Conservation (phyloP, 1,140 invertebrate genomes). For the Cydia amplana region DNA sequence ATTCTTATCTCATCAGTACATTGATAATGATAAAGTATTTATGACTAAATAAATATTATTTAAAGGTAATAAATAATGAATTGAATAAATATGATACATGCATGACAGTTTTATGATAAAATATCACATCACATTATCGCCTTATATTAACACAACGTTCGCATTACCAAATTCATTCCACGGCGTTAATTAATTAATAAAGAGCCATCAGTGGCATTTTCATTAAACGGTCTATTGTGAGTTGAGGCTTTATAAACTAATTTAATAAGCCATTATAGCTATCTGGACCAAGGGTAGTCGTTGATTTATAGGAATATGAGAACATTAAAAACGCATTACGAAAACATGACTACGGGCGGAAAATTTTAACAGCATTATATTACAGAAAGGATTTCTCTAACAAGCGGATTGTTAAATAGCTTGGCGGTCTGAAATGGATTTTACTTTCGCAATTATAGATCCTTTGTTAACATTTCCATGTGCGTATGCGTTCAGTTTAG, state of each 20-base stretch:
- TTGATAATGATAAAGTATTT: no score
- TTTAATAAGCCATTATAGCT: slow-evolving; percentile 78
- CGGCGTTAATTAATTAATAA: slow-evolving; percentile 39
- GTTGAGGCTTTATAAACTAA: slow-evolving; percentile 66
- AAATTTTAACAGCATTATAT: slow-evolving; percentile 69
- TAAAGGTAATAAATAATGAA: no score
- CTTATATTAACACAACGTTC: neutral
- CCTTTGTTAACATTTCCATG: no score
- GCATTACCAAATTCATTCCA: slow-evolving; percentile 36
- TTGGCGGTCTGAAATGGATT: slow-evolving; percentile 15
- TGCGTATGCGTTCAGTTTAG: no score
- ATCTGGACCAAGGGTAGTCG: slow-evolving; percentile 73
- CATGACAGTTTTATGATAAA: neutral
- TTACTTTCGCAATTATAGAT: neutral
- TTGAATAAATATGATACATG: neutral
- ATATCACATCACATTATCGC: no score
- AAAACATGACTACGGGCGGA: slow-evolving; percentile 74
- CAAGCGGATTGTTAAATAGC: slow-evolving; percentile 21
- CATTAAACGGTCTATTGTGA: slow-evolving; percentile 45
- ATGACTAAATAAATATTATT: no score
- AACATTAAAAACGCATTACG: slow-evolving; percentile 79
- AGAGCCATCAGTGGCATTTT: slow-evolving; percentile 35
- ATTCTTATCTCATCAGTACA: no score
- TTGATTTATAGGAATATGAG: slow-evolving; percentile 78
- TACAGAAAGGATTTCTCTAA: slow-evolving; percentile 57